Evolutionary conservation across 2,113 vertebrate species (phyloP).

Genomic region (Mionectes macconnelli): DNA sequence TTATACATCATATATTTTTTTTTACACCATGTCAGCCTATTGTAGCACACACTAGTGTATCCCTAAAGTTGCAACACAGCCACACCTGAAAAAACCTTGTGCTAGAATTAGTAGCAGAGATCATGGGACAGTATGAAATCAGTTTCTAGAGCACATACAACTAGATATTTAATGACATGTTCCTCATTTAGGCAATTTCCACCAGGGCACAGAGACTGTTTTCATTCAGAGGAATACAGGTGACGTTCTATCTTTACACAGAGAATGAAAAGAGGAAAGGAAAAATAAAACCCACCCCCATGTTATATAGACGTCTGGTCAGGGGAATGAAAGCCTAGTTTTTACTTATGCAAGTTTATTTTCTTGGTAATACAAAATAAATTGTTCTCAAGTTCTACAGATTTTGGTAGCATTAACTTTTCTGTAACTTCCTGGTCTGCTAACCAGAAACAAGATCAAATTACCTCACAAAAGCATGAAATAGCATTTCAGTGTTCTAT

Average conservation of each 20-base stretch:
- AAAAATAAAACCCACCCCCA: background rate
- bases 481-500: background rate
- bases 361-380: background rate
- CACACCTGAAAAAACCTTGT: background rate
- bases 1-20: background rate
- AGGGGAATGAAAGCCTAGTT: background rate
- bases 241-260: background rate
- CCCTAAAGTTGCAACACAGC: background rate
- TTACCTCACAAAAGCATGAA: background rate
- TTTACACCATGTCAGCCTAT: background rate
- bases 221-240: background rate
- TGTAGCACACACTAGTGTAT: background rate
- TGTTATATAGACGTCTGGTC: background rate
- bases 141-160: background rate
- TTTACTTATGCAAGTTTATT: background rate
- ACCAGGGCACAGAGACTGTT: background rate
- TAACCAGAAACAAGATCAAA: conserved; percentile 16
- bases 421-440: background rate
- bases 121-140: background rate
- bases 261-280: background rate
- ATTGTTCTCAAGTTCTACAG: background rate
- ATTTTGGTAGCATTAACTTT: background rate
- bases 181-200: background rate
- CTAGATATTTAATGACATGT: background rate
- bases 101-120: background rate